Percentiles rank a stretch among this genome's conserved stretches.
Evolutionary conservation across 2,113 vertebrate genomes (phyloP).

Genomic region (Pelmatolapia mariae): DNA sequence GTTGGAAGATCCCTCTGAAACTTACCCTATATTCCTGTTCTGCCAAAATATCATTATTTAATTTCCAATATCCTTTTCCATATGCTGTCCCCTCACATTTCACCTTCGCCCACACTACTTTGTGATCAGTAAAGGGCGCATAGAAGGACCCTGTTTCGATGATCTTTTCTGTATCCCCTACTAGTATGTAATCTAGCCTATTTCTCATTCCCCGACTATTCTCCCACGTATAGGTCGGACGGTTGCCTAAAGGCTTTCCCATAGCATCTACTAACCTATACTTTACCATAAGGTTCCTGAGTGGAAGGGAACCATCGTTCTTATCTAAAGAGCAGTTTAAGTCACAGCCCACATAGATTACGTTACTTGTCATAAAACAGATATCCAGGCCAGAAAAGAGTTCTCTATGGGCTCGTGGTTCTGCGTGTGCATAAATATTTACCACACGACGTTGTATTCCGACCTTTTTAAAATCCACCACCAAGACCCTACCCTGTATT

Average conservation of each 20-base stretch:
- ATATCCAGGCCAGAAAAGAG: not conserved
- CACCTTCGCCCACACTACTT: not conserved
- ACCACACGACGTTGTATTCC: not conserved
- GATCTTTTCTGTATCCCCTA: not conserved
- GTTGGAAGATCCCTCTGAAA: not conserved
- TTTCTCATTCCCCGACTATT: not conserved
- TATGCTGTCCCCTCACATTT: not conserved
- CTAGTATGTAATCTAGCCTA: not conserved
- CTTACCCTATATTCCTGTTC: not conserved
- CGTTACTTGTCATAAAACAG: not conserved
- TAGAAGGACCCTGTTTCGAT: not conserved
- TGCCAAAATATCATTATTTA: not conserved
- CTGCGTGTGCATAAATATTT: not conserved
- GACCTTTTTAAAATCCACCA: not conserved
- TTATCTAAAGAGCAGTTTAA: not conserved
- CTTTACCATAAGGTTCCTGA: not conserved
- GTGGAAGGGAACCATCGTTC: not conserved
- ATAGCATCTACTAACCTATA: not conserved
- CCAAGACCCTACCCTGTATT: not conserved
- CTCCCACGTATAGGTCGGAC: not conserved
- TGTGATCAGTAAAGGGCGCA: not conserved
- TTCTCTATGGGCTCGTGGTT: not conserved
- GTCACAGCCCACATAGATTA: not conserved
- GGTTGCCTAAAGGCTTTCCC: fast-evolving
- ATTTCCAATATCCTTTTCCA: not conserved